Evolutionary conservation across 1,140 invertebrate genomes (phyloP).

Genomic region (Choristoneura fumiferana): DNA sequence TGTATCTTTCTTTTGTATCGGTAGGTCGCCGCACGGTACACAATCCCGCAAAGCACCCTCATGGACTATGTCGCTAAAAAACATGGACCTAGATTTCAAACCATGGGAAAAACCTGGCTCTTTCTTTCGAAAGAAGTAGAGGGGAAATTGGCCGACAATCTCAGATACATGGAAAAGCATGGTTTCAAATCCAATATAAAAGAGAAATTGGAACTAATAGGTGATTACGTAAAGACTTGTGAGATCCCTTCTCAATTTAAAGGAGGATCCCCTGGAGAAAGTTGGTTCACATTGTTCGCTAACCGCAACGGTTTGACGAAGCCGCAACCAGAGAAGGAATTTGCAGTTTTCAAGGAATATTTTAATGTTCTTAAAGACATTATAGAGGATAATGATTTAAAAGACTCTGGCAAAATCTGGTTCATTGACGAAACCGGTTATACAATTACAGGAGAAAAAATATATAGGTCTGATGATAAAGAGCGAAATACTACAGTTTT

Average conservation of each 20-base stretch:
- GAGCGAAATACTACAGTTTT: not conserved
- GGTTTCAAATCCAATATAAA: not conserved
- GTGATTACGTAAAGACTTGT: not conserved
- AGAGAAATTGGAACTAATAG: not conserved
- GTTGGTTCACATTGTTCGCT: not conserved
- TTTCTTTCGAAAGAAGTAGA: not conserved
- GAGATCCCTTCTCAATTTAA: not conserved
- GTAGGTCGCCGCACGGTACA: not conserved
- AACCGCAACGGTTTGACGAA: no score
- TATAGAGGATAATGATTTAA: no score
- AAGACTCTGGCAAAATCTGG: not conserved
- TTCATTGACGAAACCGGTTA: not conserved
- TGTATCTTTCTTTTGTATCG: no score
- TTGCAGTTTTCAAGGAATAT: no score
- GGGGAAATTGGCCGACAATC: not conserved
- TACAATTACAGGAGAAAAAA: not conserved
- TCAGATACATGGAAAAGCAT: not conserved
- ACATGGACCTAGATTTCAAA: not conserved
- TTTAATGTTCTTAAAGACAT: no score
- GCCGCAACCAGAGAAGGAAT: no score
- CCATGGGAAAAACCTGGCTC: not conserved
- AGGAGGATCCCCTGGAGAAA: not conserved
- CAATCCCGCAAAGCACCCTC: not conserved
- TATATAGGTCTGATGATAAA: not conserved
- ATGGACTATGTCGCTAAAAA: not conserved